Evolutionary conservation across 2,797 vertebrate genomes (phyloP).

Genomic region (Diplodus sargus): DNA sequence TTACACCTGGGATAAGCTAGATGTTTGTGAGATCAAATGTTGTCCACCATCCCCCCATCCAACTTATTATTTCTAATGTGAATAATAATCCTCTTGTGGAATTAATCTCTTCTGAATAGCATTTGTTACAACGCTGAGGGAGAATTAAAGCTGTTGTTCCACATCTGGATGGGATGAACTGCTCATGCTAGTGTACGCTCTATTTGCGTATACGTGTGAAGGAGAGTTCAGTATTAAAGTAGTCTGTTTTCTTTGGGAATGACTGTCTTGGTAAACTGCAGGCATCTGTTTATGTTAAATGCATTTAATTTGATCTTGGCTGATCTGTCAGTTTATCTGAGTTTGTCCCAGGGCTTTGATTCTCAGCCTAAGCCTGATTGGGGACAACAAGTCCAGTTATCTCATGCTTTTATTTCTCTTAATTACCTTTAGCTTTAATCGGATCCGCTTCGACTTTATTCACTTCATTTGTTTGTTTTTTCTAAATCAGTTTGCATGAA

Average conservation of each 20-base stretch:
- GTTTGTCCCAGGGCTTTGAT: slow-evolving; percentile 28
- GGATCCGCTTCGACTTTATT: slow-evolving; percentile 26
- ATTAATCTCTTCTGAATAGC: slow-evolving; percentile 85
- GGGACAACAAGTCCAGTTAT: slow-evolving; percentile 26
- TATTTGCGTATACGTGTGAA: background rate
- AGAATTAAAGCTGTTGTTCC: slow-evolving; percentile 79
- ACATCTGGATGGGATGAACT: slow-evolving; percentile 55
- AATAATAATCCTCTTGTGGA: slow-evolving; percentile 85
- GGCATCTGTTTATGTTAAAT: slow-evolving; percentile 39
- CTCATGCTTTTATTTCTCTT: slow-evolving; percentile 14
- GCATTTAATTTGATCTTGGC: slow-evolving; percentile 11
- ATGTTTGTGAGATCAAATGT: slow-evolving; percentile 80
- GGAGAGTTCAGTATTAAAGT: slow-evolving; percentile 2
- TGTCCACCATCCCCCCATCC: slow-evolving; percentile 59
- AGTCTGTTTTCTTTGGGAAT: slow-evolving; percentile 4
- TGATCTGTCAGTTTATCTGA: slow-evolving; percentile 15
- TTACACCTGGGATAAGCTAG: slow-evolving; percentile 82
- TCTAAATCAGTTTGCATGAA: background rate
- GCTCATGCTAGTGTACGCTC: background rate
- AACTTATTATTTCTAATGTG: slow-evolving; percentile 80
- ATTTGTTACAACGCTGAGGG: slow-evolving; percentile 80
- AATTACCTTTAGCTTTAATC: slow-evolving; percentile 20
- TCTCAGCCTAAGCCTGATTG: slow-evolving; percentile 23
- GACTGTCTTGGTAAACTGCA: slow-evolving; percentile 18
- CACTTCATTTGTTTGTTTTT: slow-evolving; percentile 14